These are phyloP conservation scores for Puffinus mauretanicus DNA, from an alignment of 2,113 vertebrate genomes.

Conservation along the genomic window DNA sequence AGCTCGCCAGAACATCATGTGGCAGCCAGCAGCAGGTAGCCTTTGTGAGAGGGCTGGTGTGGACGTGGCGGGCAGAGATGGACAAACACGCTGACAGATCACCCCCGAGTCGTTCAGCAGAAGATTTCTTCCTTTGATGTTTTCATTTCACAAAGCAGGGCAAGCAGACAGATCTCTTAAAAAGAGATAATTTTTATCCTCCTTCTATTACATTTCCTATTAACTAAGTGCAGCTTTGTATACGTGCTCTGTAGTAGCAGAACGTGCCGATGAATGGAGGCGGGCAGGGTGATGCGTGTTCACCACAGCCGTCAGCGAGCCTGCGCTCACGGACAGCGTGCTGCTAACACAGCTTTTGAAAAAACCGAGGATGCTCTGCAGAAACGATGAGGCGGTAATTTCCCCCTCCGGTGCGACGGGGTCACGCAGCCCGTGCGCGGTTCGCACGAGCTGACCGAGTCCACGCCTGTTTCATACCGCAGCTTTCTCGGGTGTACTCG, in stretches of 20 bases:
- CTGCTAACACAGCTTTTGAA: no score
- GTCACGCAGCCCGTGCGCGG: no score
- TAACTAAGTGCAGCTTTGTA: background rate
- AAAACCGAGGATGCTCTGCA: accelerated
- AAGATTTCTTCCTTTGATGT: background rate
- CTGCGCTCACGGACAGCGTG: accelerated
- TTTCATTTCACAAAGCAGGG: background rate
- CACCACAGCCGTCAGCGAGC: accelerated
- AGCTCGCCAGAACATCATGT: background rate
- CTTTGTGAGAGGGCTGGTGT: background rate
- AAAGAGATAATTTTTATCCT: background rate
- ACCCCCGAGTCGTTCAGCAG: background rate
- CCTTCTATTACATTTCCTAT: background rate
- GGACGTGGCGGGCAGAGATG: background rate
- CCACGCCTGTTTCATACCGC: accelerated
- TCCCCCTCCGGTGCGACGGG: background rate
- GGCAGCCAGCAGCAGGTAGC: background rate
- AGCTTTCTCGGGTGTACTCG: no score
- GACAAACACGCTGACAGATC: background rate
- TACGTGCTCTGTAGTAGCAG: background rate
- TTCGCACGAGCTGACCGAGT: background rate
- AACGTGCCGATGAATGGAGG: accelerated
- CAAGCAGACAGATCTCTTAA: background rate
- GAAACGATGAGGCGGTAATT: accelerated
- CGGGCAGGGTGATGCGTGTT: background rate